Evolutionary conservation across 2,113 vertebrate species (phyloP), one percentile per base, ranked within the genome.

Genomic region (Scopus umbretta): DNA sequence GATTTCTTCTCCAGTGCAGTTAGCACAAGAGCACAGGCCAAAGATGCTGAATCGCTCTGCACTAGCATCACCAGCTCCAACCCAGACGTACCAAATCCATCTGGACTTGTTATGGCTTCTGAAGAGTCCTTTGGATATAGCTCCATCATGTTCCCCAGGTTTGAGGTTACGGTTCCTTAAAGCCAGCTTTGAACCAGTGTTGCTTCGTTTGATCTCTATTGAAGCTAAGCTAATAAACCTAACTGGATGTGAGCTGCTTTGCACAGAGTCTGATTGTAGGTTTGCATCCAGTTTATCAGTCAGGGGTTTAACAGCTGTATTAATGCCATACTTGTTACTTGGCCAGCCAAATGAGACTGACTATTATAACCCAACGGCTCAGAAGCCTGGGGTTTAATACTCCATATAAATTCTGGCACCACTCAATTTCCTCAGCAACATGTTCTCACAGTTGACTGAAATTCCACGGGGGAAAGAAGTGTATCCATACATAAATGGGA

Each of bases 351-450:
- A 78, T 47, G 58, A 91, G 27, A 74, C 55, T 17, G 52, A 87
- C 53, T 79, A 59, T 88, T 78, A 22, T 18, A 93, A 89, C 62
- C 86, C 75, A 56, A 56, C 0, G 1, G 25, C 62, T 94, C 7
- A 3, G 90, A 83, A 92, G 65, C 59, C 62, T 86, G 88, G 34
- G 59, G 38, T 92, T 94, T 92, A 95, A 91, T 91, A 93, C 81
- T 94, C 95, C 67, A 76, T 36, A 27, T 82, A 90, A 21, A 79
- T 80, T 91, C 43, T 88, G 75, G 53, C 76, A 72, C 42, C 42
- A 79, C 70, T 86, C 63, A 76, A 21, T 92, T 96, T 95, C 67
- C 80, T 95, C 80, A 89, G 71, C 63, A 86, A 55, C 52, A 49
- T 74, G 43, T 86, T 91, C 76, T 89, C 73, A 88, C n/a, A 94